phyloP scores from a whole-genome alignment of 2,113 vertebrate genomes.

The Halichoeres trimaculatus region DNA sequence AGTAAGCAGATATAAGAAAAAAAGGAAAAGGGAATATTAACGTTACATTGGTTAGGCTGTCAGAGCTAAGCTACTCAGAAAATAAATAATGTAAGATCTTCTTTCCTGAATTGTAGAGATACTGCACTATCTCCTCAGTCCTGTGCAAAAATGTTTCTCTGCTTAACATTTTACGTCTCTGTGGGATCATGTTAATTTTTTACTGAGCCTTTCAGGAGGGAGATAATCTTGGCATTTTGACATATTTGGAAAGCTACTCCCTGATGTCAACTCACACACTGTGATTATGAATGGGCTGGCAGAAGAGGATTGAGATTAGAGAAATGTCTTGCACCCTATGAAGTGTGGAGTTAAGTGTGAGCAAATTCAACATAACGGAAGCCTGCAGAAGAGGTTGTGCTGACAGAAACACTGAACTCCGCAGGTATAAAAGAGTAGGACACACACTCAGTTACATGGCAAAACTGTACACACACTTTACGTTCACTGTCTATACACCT shows the following conservation, averaged over 20 bases:
- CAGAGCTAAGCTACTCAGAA: constrained; percentile 6
- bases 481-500: constrained; percentile 60
- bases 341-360: constrained; percentile 46
- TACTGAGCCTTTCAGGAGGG: constrained; percentile 39
- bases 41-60: constrained; percentile 16
- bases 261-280: constrained; percentile 16
- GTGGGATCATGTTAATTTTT: constrained; percentile 48
- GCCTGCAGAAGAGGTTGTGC: constrained; percentile 39
- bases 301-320: constrained; percentile 53
- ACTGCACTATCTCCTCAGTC: neutral
- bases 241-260: constrained; percentile 50
- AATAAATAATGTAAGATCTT: constrained; percentile 12
- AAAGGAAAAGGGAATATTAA: neutral
- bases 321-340: constrained; percentile 34
- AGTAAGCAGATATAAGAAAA: neutral
- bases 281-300: constrained; percentile 46
- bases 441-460: constrained; percentile 16
- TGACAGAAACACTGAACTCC: constrained; percentile 51
- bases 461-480: constrained; percentile 45
- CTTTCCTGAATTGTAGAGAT: constrained; percentile 9
- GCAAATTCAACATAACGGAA: constrained; percentile 40
- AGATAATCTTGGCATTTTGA: constrained; percentile 57
- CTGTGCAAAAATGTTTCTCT: constrained; percentile 10
- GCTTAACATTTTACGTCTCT: constrained; percentile 48
- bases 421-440: constrained; percentile 20